A percentile compares a stretch with the other conserved stretches of the same genome.
Conservation (phyloP, 2,888 invertebrate genomes). For the Hecatera dysodea region DNA sequence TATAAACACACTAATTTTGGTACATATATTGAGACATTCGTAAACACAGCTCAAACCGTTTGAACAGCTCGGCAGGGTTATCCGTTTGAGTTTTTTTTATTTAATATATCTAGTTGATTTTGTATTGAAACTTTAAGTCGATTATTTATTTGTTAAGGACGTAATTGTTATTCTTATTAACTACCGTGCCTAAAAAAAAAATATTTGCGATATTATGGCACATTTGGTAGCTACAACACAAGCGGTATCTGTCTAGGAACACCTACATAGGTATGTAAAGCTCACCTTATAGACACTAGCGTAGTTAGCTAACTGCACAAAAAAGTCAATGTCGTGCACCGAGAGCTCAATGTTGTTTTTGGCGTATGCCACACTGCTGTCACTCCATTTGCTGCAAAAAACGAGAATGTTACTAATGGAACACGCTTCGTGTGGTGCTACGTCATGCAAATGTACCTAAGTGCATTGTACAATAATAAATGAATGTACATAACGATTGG, state of each 20-base stretch:
- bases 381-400: slow-evolving; percentile 78
- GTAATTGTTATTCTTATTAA: too few species aligned
- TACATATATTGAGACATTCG: too few species aligned
- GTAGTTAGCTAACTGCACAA: slow-evolving; percentile 80
- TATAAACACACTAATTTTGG: too few species aligned
- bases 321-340: slow-evolving; percentile 84
- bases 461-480: slow-evolving; percentile 58
- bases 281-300: slow-evolving; percentile 81
- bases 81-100: too few species aligned
- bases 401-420: slow-evolving; percentile 54
- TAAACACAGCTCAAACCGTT: too few species aligned
- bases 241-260: neutral
- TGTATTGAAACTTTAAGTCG: too few species aligned
- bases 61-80: too few species aligned
- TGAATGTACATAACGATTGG: slow-evolving; percentile 28
- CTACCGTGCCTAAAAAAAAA: too few species aligned
- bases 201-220: too few species aligned
- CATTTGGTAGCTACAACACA: too few species aligned
- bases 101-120: too few species aligned
- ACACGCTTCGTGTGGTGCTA: slow-evolving; percentile 43
- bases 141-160: too few species aligned
- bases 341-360: slow-evolving; percentile 83
- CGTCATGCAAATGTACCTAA: slow-evolving; percentile 60
- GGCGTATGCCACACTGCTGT: slow-evolving; percentile 66
- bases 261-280: neutral